phyloP scores from a whole-genome alignment of 2,113 vertebrate genomes.

The Pterocles orientalis region DNA sequence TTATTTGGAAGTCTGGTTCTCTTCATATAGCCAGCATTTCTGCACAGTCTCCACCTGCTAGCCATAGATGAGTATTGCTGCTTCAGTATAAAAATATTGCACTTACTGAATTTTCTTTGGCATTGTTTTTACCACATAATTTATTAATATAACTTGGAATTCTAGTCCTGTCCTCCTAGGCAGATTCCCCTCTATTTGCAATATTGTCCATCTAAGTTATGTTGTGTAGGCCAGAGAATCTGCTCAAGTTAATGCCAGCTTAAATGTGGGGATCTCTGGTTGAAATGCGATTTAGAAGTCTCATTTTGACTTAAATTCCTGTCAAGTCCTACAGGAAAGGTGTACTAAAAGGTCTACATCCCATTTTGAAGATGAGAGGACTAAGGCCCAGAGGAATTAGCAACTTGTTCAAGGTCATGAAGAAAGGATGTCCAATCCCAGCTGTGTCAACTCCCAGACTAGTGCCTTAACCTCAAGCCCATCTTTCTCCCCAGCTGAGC shows the following conservation, averaged over 20 bases:
- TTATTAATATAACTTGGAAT: background rate
- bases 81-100: background rate
- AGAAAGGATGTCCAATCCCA: background rate
- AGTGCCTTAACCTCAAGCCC: constrained; percentile 36
- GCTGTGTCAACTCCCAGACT: constrained; percentile 55
- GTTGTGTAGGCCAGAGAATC: background rate
- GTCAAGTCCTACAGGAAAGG: background rate
- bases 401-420: background rate
- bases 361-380: background rate
- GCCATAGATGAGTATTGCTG: background rate
- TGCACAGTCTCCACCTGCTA: background rate
- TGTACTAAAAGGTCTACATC: background rate
- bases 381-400: background rate
- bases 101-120: background rate
- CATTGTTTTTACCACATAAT: background rate
- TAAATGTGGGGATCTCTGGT: background rate
- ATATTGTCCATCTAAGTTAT: background rate
- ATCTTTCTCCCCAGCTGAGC: constrained; percentile 9
- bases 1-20: background rate
- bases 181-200: background rate
- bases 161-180: background rate
- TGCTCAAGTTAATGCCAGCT: background rate
- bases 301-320: background rate
- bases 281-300: background rate
- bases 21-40: background rate